A percentile compares a stretch with the other conserved stretches of the same genome.
phyloP scores from a whole-genome alignment of 1,140 invertebrate species.

The Neomicropteryx cornuta region DNA sequence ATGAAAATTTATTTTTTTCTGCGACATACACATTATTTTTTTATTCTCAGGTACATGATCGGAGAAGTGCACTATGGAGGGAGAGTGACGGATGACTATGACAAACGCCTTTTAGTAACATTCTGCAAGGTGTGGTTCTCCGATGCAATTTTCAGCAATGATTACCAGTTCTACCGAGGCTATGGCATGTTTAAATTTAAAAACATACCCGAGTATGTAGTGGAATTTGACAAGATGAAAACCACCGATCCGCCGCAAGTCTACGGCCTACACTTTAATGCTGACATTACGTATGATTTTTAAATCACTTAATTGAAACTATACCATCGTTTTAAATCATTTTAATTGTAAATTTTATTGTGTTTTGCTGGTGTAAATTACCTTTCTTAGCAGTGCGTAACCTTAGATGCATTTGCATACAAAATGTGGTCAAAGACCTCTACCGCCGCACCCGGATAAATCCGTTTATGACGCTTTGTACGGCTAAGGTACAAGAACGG shows the following conservation, averaged over 20 bases:
- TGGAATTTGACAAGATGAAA: constrained; percentile 80
- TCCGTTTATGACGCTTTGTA: too few species aligned
- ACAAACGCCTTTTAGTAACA: constrained; percentile 78
- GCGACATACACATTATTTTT: too few species aligned
- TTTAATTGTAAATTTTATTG: too few species aligned
- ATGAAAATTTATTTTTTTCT: too few species aligned
- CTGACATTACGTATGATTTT: constrained; percentile 87
- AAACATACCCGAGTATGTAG: constrained; percentile 72
- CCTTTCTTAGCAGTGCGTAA: too few species aligned
- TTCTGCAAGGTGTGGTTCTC: constrained; percentile 85
- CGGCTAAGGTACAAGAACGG: too few species aligned
- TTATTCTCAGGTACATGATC: constrained; percentile 96
- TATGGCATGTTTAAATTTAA: constrained; percentile 74
- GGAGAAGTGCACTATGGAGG: constrained; percentile 97
- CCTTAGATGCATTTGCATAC: too few species aligned
- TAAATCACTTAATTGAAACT: too few species aligned
- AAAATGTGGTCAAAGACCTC: too few species aligned
- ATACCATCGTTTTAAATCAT: too few species aligned
- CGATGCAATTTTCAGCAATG: constrained; percentile 64
- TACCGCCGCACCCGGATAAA: too few species aligned
- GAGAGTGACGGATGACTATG: constrained; percentile 91
- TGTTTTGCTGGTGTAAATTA: too few species aligned
- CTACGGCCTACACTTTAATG: constrained; percentile 90
- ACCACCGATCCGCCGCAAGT: constrained; percentile 85
- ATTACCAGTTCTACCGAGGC: constrained; percentile 79